Evolutionary conservation across 2,113 vertebrate species (phyloP).

Genomic region (Dicentrarchus labrax): DNA sequence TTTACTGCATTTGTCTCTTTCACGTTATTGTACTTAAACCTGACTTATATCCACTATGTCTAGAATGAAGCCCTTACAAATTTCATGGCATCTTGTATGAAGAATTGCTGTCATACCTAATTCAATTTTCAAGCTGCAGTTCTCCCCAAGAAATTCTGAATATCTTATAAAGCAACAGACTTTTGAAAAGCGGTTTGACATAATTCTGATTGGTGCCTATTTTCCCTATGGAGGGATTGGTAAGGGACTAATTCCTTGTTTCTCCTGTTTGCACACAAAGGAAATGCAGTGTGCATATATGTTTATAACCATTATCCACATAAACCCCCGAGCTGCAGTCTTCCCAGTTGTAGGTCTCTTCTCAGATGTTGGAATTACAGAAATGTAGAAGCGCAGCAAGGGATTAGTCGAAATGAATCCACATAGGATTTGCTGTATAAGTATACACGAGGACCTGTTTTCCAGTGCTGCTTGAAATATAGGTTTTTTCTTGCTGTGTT

Average conservation of each 20-base stretch:
- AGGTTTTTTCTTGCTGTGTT: constrained; percentile 18
- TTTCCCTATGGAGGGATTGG: constrained; percentile 27
- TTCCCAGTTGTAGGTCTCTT: constrained; percentile 51
- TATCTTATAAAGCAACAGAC: constrained; percentile 7
- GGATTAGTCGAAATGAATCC: constrained; percentile 74
- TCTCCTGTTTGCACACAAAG: constrained; percentile 55
- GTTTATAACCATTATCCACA: constrained; percentile 57
- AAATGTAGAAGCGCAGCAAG: constrained; percentile 53
- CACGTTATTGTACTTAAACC: no score
- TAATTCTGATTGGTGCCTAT: constrained; percentile 41
- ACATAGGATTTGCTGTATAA: constrained; percentile 57
- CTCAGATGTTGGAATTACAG: constrained; percentile 64
- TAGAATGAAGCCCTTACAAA: not conserved
- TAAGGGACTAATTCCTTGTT: constrained; percentile 60
- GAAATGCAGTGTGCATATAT: not conserved
- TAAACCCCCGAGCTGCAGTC: constrained; percentile 50
- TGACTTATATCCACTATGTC: not conserved
- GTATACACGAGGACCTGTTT: constrained; percentile 41
- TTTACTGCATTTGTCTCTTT: not conserved
- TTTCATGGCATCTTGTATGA: constrained; percentile 2
- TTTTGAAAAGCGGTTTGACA: constrained; percentile 41
- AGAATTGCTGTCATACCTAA: constrained; percentile 30
- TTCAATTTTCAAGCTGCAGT: constrained; percentile 44
- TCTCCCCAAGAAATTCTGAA: constrained; percentile 28
- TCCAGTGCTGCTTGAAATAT: constrained; percentile 53